Evolutionary conservation across 2,113 vertebrate species (phyloP).

Genomic region (zebrafish (Danio rerio)): GRCz12tu NC_133200.1:31610001-31610500

Average conservation of each 20-base stretch:
- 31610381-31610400: slow-evolving; percentile 9
- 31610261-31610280: not conserved
- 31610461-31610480: slow-evolving; percentile 24
- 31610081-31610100: not conserved
- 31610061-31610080: not conserved
- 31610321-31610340: slow-evolving; percentile 21
- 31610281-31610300: not conserved
- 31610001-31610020: no score
- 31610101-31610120: not conserved
- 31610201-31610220: not conserved
- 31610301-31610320: not conserved
- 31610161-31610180: not conserved
- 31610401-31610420: slow-evolving; percentile 21
- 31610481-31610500: slow-evolving; percentile 40
- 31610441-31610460: slow-evolving; percentile 24
- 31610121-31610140: not conserved
- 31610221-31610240: not conserved
- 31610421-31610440: slow-evolving; percentile 39
- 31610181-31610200: not conserved
- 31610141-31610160: not conserved
- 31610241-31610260: not conserved
- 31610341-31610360: slow-evolving; percentile 14
- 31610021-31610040: no score
- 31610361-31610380: not conserved
- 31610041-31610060: no score